Percentiles rank a stretch among this genome's conserved stretches.
Evolutionary conservation across 2,797 vertebrate species (phyloP).

Genomic region (Semotilus atromaculatus): DNA sequence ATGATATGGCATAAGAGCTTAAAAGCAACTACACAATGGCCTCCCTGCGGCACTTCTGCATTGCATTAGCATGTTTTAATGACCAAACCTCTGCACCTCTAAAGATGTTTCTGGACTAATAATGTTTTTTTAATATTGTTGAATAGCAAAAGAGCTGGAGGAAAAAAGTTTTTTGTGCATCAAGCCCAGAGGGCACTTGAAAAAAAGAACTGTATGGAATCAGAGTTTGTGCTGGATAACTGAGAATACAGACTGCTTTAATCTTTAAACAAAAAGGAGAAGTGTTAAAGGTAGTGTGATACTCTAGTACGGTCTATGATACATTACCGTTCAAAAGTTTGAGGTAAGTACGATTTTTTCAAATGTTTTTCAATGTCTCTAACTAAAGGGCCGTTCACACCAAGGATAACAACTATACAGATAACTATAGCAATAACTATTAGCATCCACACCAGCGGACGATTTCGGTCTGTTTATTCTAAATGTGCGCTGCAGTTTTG

Average conservation of each 20-base stretch:
- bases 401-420: not conserved
- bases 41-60: not conserved
- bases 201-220: not conserved
- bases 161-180: conserved; percentile 6
- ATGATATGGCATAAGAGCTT: not conserved
- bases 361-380: not conserved
- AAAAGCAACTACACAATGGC: not conserved
- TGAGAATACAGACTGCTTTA: not conserved
- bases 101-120: not conserved
- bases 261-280: not conserved
- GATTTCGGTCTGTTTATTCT: not conserved
- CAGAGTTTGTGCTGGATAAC: not conserved
- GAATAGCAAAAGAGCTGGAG: conserved; percentile 1
- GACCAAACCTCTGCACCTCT: not conserved
- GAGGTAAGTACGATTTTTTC: not conserved
- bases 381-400: not conserved
- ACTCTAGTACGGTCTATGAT: not conserved
- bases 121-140: not conserved
- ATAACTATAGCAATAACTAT: not conserved
- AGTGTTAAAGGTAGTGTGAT: not conserved
- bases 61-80: conserved; percentile 5
- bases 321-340: not conserved
- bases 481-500: not conserved
- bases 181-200: not conserved
- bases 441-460: not conserved